These are phyloP conservation scores for Phasia obesa DNA, from an alignment of 2,888 invertebrate genomes.

Conservation along the genomic window DNA sequence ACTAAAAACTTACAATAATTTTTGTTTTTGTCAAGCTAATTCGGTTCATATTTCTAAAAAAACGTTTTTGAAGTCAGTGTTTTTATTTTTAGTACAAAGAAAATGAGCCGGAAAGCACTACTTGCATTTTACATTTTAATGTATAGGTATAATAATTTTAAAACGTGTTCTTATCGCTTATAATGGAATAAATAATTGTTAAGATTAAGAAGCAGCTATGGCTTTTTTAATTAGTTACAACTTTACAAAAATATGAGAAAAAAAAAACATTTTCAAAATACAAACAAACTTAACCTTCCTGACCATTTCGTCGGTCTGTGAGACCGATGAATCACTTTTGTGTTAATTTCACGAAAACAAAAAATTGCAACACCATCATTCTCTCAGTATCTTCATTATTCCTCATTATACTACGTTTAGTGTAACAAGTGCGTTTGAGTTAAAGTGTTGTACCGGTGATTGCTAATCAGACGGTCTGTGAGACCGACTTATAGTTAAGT, in stretches of 20 bases:
- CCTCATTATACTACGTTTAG: too few relatives aligned
- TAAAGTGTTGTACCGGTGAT: too few relatives aligned
- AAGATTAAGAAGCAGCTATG: conserved; percentile 6
- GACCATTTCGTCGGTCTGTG: too few relatives aligned
- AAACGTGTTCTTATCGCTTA: conserved; percentile 16
- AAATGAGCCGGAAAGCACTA: conserved; percentile 8
- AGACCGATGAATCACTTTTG: too few relatives aligned
- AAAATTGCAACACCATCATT: too few relatives aligned
- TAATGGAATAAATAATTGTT: conserved; percentile 26
- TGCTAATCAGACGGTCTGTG: too few relatives aligned
- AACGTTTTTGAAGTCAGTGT: conserved; percentile 5
- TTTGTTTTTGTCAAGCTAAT: conserved; percentile 7
- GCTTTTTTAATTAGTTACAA: background rate
- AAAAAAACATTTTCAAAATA: conserved; percentile 3
- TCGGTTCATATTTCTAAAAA: conserved; percentile 7
- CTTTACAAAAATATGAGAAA: background rate
- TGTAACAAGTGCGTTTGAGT: too few relatives aligned
- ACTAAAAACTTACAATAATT: conserved; percentile 52
- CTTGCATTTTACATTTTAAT: background rate
- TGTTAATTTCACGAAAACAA: too few relatives aligned
- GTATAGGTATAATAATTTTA: background rate
- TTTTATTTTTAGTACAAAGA: conserved; percentile 11
- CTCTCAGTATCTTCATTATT: too few relatives aligned
- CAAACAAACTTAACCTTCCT: conserved; percentile 8
- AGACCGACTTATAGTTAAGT: too few relatives aligned